Conservation (phyloP, 2,888 invertebrate species). For the Mythimna pallens region DNA sequence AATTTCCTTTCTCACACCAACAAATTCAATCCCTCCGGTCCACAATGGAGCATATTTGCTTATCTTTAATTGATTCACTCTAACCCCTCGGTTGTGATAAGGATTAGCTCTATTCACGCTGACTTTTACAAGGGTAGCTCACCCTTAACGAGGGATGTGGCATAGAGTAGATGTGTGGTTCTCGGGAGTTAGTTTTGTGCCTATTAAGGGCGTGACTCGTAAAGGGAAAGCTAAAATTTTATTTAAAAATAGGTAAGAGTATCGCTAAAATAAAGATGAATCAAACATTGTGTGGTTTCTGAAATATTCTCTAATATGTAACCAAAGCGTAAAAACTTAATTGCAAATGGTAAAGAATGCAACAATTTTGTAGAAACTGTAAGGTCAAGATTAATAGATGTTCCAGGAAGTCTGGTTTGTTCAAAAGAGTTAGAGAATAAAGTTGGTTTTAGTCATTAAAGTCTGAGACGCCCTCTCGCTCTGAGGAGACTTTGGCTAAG, state of each 20-base stretch:
- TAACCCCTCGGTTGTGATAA: constrained; percentile 86
- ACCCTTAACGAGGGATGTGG: constrained; percentile 83
- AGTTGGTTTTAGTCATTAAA: no score
- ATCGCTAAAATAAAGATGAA: no score
- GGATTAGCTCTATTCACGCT: constrained; percentile 90
- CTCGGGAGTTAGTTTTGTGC: constrained; percentile 36
- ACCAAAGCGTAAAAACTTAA: neutral
- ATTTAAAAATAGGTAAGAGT: no score
- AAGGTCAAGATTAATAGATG: neutral
- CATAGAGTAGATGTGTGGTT: constrained; percentile 69
- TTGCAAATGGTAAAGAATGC: neutral
- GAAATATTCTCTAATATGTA: no score
- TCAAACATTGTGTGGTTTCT: no score
- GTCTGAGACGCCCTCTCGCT: no score
- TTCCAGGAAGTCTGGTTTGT: no score
- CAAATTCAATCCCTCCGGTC: constrained; percentile 82
- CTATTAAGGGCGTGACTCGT: constrained; percentile 34
- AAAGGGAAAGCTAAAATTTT: neutral
- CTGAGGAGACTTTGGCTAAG: no score
- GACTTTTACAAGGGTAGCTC: constrained; percentile 89
- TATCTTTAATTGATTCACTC: constrained; percentile 91
- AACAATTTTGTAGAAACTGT: neutral
- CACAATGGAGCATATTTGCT: constrained; percentile 89
- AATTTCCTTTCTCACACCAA: constrained; percentile 87
- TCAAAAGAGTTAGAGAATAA: no score